Percentiles rank a stretch among this genome's conserved stretches.
Evolutionary conservation across 2,888 invertebrate genomes (phyloP).

Genomic region (Neoascia interrupta): DNA sequence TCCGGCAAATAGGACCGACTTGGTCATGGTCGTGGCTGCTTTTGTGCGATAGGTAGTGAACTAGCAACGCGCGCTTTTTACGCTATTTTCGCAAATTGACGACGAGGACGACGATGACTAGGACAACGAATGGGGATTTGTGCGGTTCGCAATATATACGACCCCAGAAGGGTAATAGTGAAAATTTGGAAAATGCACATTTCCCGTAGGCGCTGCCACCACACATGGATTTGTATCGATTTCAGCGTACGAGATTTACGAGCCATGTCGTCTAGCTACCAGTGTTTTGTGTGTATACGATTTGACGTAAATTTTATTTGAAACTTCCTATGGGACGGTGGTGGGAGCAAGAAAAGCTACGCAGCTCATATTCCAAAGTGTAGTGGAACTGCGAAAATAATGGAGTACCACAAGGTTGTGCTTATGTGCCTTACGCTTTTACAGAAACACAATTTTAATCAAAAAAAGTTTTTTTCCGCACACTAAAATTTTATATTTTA

Average conservation of each 20-base stretch:
- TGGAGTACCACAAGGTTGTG: too few relatives aligned
- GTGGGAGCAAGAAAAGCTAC: constrained; percentile 25
- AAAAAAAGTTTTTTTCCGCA: too few relatives aligned
- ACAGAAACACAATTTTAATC: too few relatives aligned
- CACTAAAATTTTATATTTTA: too few relatives aligned
- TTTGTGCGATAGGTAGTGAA: constrained; percentile 33
- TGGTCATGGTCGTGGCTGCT: too few relatives aligned
- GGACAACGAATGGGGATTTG: too few relatives aligned
- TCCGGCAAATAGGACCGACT: too few relatives aligned
- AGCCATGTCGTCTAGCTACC: constrained; percentile 60
- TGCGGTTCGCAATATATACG: constrained; percentile 46
- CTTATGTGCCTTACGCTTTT: too few relatives aligned
- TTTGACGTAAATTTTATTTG: constrained; percentile 16
- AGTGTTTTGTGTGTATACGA: constrained; percentile 35
- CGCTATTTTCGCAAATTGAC: constrained; percentile 64
- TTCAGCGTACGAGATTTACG: constrained; percentile 65
- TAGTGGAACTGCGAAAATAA: too few relatives aligned
- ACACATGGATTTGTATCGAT: constrained; percentile 68
- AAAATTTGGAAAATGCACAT: constrained; percentile 64
- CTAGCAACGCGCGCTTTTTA: constrained; percentile 56
- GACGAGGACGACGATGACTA: too few relatives aligned
- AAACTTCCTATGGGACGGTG: constrained; percentile 5
- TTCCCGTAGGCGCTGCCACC: constrained; percentile 29
- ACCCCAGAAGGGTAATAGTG: constrained; percentile 14
- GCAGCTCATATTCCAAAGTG: too few relatives aligned